A percentile compares a stretch with the other conserved stretches of the same genome.
phyloP scores from a whole-genome alignment of 2,888 invertebrate genomes.

The Pimpla rufipes region DNA sequence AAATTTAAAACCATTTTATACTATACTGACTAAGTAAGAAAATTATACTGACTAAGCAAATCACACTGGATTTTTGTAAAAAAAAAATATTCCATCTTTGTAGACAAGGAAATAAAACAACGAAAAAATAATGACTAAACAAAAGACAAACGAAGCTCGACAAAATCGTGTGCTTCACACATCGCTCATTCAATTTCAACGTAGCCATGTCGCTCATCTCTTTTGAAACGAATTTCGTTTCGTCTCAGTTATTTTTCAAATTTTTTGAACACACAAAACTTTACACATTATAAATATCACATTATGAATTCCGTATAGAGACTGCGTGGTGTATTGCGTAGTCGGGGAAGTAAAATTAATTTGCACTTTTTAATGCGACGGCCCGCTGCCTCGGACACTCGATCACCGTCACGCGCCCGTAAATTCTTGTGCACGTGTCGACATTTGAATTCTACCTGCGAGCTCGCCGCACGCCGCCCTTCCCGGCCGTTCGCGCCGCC shows the following conservation, averaged over 20 bases:
- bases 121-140: too few relatives aligned
- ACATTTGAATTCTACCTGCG: slow-evolving; percentile 61
- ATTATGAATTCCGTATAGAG: slow-evolving; percentile 25
- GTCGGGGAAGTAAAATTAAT: slow-evolving; percentile 48
- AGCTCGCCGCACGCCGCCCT: neutral
- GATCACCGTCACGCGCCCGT: slow-evolving; percentile 57
- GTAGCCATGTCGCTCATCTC: too few relatives aligned
- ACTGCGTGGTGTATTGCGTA: slow-evolving; percentile 14
- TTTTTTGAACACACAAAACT: neutral
- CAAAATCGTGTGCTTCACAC: too few relatives aligned
- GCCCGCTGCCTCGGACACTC: slow-evolving; percentile 41
- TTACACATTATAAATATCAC: slow-evolving; percentile 25
- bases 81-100: too few relatives aligned
- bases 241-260: too few relatives aligned
- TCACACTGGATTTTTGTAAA: too few relatives aligned
- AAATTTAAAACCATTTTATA: too few relatives aligned
- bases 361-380: slow-evolving; percentile 49
- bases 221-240: neutral
- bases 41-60: too few relatives aligned
- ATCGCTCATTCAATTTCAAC: too few relatives aligned
- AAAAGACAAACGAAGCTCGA: too few relatives aligned
- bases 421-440: slow-evolving; percentile 62
- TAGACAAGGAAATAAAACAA: too few relatives aligned
- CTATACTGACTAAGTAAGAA: too few relatives aligned
- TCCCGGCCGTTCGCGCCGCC: neutral